Conservation (phyloP, 2,113 vertebrate genomes). For the Nyctereutes procyonoides region DNA sequence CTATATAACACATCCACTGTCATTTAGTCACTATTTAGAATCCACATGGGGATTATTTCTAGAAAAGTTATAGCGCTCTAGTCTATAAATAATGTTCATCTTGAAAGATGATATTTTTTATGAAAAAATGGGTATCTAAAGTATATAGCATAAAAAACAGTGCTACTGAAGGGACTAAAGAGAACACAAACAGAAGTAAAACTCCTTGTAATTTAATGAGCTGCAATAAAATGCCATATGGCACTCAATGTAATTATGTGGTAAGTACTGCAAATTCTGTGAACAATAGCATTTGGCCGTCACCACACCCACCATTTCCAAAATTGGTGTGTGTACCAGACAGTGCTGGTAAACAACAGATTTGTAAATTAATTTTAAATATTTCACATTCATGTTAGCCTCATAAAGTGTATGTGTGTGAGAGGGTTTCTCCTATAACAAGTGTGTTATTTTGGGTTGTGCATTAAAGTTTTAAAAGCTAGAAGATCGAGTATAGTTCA, state of each 20-base stretch:
- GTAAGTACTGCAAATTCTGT: constrained; percentile 57
- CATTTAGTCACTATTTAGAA: constrained; percentile 2
- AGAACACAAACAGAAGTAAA: constrained; percentile 61
- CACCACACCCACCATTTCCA: background rate
- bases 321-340: constrained; percentile 32
- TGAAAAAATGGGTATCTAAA: constrained; percentile 50
- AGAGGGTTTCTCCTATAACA: background rate
- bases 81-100: constrained; percentile 45
- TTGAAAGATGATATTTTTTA: constrained; percentile 40
- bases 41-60: background rate
- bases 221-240: constrained; percentile 69
- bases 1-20: background rate
- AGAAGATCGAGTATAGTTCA: background rate
- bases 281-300: constrained; percentile 62
- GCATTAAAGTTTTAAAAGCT: background rate
- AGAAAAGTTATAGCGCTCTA: background rate
- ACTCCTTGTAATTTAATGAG: constrained; percentile 62
- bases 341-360: constrained; percentile 58
- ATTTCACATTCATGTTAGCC: background rate
- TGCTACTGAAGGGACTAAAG: constrained; percentile 36
- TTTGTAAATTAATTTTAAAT: constrained; percentile 46
- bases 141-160: constrained; percentile 32
- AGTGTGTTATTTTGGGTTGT: background rate
- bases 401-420: background rate
- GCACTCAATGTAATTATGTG: constrained; percentile 66